A percentile compares a stretch with the other conserved stretches of the same genome.
phyloP scores from a whole-genome alignment of 2,888 invertebrate genomes.

The Spilosoma lubricipeda region DNA sequence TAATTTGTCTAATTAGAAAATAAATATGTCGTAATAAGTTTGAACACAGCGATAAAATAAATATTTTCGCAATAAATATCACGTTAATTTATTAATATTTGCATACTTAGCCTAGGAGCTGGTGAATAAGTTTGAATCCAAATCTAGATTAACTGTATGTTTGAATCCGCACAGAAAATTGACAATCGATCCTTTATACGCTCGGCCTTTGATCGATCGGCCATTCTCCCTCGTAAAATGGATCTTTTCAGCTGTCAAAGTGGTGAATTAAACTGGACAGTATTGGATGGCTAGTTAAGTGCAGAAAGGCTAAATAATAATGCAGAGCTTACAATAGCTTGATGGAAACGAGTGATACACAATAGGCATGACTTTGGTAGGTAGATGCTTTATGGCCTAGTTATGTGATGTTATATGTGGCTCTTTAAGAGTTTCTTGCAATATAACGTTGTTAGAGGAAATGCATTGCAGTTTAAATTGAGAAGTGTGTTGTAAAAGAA shows the following conservation, averaged over 20 bases:
- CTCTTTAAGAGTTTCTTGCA: slow-evolving; percentile 31
- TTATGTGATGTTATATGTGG: slow-evolving; percentile 38
- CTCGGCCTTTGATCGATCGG: slow-evolving; percentile 59
- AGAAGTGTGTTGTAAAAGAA: neutral
- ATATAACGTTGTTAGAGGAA: slow-evolving; percentile 23
- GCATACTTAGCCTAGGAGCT: slow-evolving; percentile 6
- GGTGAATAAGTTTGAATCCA: slow-evolving; percentile 27
- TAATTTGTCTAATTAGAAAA: slow-evolving; percentile 35
- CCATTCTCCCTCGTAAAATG: slow-evolving; percentile 58
- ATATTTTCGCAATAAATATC: slow-evolving; percentile 25
- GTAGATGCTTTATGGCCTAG: slow-evolving; percentile 46
- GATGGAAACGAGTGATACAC: slow-evolving; percentile 67
- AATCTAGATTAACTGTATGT: slow-evolving; percentile 41
- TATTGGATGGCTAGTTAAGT: slow-evolving; percentile 57
- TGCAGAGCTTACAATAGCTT: slow-evolving; percentile 64
- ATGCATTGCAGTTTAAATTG: neutral
- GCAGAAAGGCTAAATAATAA: slow-evolving; percentile 68
- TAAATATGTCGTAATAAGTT: slow-evolving; percentile 21
- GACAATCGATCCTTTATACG: slow-evolving; percentile 48
- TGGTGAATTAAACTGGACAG: slow-evolving; percentile 65
- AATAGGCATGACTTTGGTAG: slow-evolving; percentile 59
- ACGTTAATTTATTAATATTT: slow-evolving; percentile 35
- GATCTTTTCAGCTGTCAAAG: slow-evolving; percentile 72
- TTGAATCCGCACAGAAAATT: slow-evolving; percentile 42
- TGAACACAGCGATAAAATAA: slow-evolving; percentile 30